Percentiles rank a stretch among this genome's conserved stretches.
These are phyloP conservation scores for Cheilosia vernalis DNA, from an alignment of 2,888 invertebrate species.

Conservation along the genomic window DNA sequence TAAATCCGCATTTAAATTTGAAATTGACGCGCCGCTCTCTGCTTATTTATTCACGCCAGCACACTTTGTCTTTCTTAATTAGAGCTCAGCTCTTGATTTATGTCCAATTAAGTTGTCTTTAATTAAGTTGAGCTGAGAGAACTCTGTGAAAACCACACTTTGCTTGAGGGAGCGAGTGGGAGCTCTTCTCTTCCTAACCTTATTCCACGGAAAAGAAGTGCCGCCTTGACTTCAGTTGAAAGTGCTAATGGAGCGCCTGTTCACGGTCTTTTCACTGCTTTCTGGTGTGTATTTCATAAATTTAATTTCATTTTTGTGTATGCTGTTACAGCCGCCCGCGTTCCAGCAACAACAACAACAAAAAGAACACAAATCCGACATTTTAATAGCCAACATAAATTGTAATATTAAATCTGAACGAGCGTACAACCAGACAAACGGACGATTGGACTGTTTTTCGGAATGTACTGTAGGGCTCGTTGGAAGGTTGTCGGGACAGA, in stretches of 20 bases:
- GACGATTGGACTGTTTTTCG: not conserved
- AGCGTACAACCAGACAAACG: too few species aligned
- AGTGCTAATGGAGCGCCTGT: conserved; percentile 63
- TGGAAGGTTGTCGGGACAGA: not conserved
- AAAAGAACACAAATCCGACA: conserved; percentile 76
- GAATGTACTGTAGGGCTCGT: conserved; percentile 42
- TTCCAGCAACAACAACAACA: conserved; percentile 18
- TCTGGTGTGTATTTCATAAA: conserved; percentile 41
- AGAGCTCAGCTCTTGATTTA: conserved; percentile 66
- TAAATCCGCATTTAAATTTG: conserved; percentile 51
- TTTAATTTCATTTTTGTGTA: conserved; percentile 11
- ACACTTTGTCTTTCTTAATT: conserved; percentile 67
- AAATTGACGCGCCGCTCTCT: conserved; percentile 48
- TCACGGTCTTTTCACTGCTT: conserved; percentile 37
- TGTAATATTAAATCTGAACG: conserved; percentile 78
- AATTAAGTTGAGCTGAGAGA: conserved; percentile 52
- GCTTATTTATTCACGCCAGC: conserved; percentile 60
- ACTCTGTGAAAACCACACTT: conserved; percentile 50
- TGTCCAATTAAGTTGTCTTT: conserved; percentile 63
- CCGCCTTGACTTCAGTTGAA: conserved; percentile 24
- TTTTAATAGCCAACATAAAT: conserved; percentile 80
- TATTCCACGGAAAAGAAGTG: conserved; percentile 43
- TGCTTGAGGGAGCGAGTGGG: not conserved
- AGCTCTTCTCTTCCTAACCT: conserved; percentile 1
- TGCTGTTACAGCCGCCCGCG: conserved; percentile 37